These are phyloP conservation scores for Stomatorhinus ivindoensis DNA, from an alignment of 2,113 vertebrate species.

Conservation along the genomic window DNA sequence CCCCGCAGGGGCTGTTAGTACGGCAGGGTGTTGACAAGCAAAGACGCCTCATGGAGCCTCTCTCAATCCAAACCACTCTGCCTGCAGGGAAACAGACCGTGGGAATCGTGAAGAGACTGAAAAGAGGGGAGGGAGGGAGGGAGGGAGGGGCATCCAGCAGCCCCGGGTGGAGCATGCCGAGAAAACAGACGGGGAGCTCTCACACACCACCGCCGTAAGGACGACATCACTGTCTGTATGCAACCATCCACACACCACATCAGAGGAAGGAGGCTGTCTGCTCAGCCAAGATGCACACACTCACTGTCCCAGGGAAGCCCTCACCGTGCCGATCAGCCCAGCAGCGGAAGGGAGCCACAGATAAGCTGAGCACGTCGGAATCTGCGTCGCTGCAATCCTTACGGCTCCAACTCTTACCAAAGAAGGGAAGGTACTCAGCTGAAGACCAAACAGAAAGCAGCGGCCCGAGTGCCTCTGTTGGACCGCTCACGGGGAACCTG, in stretches of 20 bases:
- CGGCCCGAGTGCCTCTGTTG: neutral
- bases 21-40: neutral
- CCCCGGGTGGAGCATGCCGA: neutral
- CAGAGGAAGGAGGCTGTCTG: neutral
- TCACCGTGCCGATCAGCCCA: neutral
- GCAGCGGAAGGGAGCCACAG: neutral
- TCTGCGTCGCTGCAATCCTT: neutral
- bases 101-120: neutral
- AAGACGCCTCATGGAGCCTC: neutral
- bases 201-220: neutral
- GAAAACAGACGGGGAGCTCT: neutral
- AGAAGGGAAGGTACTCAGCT: neutral
- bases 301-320: neutral
- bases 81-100: neutral
- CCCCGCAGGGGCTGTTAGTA: neutral
- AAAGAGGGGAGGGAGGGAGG: neutral
- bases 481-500: neutral
- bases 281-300: neutral
- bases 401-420: neutral
- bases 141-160: neutral
- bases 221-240: neutral
- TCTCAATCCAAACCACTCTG: neutral
- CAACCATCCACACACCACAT: neutral
- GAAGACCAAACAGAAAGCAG: neutral
- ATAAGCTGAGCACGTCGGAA: neutral